Evolutionary conservation across 2,797 vertebrate species (phyloP), one percentile per base, ranked within the genome.

Genomic region (Crenuchus spilurus): DNA sequence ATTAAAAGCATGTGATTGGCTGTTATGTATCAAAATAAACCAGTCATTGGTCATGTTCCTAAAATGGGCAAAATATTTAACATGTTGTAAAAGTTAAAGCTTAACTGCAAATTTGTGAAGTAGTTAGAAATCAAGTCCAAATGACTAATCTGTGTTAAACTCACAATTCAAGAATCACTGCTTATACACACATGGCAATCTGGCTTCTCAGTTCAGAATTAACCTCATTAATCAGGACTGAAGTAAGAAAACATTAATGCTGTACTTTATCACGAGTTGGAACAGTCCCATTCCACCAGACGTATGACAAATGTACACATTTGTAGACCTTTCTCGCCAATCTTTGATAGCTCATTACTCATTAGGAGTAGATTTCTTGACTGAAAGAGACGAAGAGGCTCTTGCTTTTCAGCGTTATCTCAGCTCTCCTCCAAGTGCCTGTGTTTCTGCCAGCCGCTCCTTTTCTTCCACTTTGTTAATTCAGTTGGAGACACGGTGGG

Each of bases 381-480:
- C 37, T 63, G 39, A 73, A 68, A 33, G 57, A 28, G 37, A n/a
- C 37, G 37, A 33, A 71, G 62, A 76, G 24, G 49, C 44, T 66
- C 33, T 20, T 77, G 35, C 70, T 72, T 68, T 78, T 78, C 70
- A 68, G 55, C 41, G 24, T 30, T 58, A 39, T 55, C 61, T 55
- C 61, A 70, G 55, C 48, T 57, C 58, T 49, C 58, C 28, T 28
- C 58, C 54, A 76, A 75, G 67, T 69, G 46, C 64, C 76, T 75
- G 71, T 69, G 72, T 70, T 64, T 76, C 78, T 82, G 76, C 65
- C 78, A 74, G 61, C 22, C 68, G 20, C 39, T 64, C 57, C 55
- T 42, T 55, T 74, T 71, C 67, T 73, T 77, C 74, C 72, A 74
- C 48, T 75, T 65, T 79, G 73, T 75, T 82, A 54, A 80, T 78